These are phyloP conservation scores for Vespertilio murinus DNA, from an alignment of 2,797 vertebrate genomes.

Conservation along the genomic window DNA sequence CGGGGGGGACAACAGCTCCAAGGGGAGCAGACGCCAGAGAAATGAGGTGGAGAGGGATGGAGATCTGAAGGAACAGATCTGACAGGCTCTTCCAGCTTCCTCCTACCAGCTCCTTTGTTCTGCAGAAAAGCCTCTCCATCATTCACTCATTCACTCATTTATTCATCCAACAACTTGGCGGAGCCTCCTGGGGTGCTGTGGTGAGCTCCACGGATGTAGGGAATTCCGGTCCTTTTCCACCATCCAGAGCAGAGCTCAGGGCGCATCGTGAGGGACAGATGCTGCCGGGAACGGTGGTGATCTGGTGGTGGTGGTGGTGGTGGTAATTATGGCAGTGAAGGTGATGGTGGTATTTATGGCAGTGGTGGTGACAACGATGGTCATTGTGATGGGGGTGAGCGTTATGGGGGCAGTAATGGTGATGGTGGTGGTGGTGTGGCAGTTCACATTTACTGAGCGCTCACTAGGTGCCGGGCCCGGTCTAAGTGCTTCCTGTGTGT, in stretches of 20 bases:
- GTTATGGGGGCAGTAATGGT: fast-evolving
- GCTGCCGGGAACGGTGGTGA: neutral
- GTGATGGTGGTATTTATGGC: fast-evolving
- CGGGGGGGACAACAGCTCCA: neutral
- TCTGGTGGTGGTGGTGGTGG: fast-evolving
- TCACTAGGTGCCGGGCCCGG: neutral
- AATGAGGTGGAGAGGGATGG: neutral
- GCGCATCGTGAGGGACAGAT: neutral
- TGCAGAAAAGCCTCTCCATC: neutral
- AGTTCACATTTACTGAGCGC: neutral
- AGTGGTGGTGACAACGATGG: fast-evolving
- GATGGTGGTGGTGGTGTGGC: neutral
- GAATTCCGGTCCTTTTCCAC: neutral
- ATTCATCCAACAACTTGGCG: neutral
- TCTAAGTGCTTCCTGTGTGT: neutral
- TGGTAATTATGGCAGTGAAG: fast-evolving
- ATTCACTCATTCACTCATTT: neutral
- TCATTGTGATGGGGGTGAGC: neutral
- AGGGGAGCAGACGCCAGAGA: neutral
- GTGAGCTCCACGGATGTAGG: neutral
- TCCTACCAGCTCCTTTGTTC: neutral
- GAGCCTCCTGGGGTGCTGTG: neutral
- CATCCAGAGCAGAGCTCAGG: neutral
- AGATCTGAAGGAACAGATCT: neutral
- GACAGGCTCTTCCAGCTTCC: neutral